Percentiles rank a stretch among this genome's conserved stretches.
Evolutionary conservation across 2,888 invertebrate species (phyloP).

Genomic region (Allophyes oxyacanthae): DNA sequence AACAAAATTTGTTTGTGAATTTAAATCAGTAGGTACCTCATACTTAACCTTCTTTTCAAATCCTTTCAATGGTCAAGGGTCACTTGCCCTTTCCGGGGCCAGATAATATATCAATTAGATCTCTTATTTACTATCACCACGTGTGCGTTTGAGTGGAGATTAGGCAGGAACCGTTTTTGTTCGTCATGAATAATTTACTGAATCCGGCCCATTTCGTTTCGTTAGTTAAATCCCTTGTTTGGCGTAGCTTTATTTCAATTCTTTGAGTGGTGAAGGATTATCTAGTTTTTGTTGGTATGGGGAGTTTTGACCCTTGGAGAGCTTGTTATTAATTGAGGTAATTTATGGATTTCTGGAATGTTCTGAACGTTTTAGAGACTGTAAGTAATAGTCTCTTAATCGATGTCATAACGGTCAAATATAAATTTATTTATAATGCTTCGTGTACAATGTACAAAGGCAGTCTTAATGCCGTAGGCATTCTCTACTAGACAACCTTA

Average conservation of each 20-base stretch:
- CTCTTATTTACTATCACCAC: constrained; percentile 51
- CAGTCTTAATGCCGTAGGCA: no score
- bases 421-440: no score
- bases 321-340: no score
- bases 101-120: constrained; percentile 62
- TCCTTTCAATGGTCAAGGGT: constrained; percentile 13
- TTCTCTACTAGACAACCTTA: no score
- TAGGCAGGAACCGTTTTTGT: constrained; percentile 46
- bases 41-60: constrained; percentile 14
- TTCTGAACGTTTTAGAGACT: no score
- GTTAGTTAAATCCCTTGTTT: constrained; percentile 21
- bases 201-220: constrained; percentile 33
- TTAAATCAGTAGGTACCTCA: no score
- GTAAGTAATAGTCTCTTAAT: no score
- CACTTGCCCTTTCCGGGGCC: constrained; percentile 38
- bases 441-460: no score
- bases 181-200: constrained; percentile 52
- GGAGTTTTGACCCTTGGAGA: neutral
- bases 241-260: constrained; percentile 41
- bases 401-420: no score
- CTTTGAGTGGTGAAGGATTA: constrained; percentile 31
- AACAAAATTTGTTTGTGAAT: no score
- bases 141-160: constrained; percentile 48
- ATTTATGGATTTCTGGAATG: no score
- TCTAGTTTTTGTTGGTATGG: constrained; percentile 15